Percentiles rank a stretch among this genome's conserved stretches.
Evolutionary conservation across 2,888 invertebrate genomes (phyloP).

Genomic region (Brachylomia viminalis): DNA sequence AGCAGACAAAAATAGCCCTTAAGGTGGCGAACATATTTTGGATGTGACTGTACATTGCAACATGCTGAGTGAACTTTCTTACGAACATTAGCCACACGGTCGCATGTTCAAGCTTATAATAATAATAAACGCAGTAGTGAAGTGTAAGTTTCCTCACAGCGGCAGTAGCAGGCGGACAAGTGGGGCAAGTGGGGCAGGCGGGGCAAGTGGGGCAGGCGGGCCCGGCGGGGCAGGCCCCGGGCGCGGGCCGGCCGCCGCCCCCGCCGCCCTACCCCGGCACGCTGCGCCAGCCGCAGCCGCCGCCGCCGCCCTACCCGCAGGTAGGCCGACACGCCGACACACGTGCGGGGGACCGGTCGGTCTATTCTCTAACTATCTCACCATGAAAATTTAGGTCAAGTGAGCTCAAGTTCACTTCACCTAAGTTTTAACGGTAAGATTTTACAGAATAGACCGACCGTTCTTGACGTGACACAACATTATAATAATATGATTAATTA

Average conservation of each 20-base stretch:
- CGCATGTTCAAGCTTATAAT: neutral
- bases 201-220: constrained; percentile 76
- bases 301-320: constrained; percentile 92
- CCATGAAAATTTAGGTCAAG: too few relatives aligned
- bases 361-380: neutral
- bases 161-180: constrained; percentile 33
- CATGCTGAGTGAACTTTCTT: neutral
- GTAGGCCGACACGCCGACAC: constrained; percentile 74
- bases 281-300: constrained; percentile 91
- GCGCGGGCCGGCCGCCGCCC: constrained; percentile 90
- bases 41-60: neutral
- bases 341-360: neutral
- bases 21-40: too few relatives aligned
- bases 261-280: constrained; percentile 95
- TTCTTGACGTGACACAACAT: constrained; percentile 50
- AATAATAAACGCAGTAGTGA: constrained; percentile 13
- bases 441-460: constrained; percentile 15
- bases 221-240: constrained; percentile 73
- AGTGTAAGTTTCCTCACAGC: constrained; percentile 11
- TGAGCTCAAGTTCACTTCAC: too few relatives aligned
- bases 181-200: constrained; percentile 62
- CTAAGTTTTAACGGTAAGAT: too few relatives aligned
- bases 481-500: constrained; percentile 21
- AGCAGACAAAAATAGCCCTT: neutral
- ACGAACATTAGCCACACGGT: neutral